Conservation (phyloP, 2,797 vertebrate species). For the Epinephelus malabaricus region DNA sequence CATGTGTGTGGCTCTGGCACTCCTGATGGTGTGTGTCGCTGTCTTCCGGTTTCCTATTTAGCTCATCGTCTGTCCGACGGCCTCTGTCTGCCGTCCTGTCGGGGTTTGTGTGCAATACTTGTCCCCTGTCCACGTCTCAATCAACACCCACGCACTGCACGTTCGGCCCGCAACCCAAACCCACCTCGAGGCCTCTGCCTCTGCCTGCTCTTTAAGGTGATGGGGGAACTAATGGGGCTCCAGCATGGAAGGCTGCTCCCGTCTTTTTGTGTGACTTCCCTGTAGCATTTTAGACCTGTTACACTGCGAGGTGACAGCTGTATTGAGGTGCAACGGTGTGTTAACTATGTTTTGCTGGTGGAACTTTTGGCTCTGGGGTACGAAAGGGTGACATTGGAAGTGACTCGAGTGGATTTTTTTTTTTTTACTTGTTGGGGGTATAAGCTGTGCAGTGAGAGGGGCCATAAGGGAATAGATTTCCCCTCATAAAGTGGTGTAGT, state of each 20-base stretch:
- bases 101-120: conserved; percentile 64
- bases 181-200: conserved; percentile 44
- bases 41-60: conserved; percentile 72
- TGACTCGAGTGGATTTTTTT: conserved; percentile 9
- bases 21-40: conserved; percentile 72
- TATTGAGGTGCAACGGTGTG: conserved; percentile 43
- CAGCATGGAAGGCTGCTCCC: conserved; percentile 69
- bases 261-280: conserved; percentile 67
- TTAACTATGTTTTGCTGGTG: conserved; percentile 43
- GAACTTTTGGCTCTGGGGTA: conserved; percentile 46
- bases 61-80: conserved; percentile 77
- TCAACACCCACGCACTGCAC: conserved; percentile 71
- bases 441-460: conserved; percentile 20
- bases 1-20: conserved; percentile 75
- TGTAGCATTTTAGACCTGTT: conserved; percentile 56
- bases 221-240: conserved; percentile 57
- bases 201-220: conserved; percentile 70
- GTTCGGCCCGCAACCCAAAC: conserved; percentile 57
- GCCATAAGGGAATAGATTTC: conserved; percentile 15
- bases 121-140: conserved; percentile 67
- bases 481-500: background rate
- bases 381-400: conserved; percentile 41
- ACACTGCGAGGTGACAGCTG: conserved; percentile 42
- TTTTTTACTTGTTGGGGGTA: conserved; percentile 5
- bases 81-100: conserved; percentile 65